These are phyloP conservation scores for Miltochrista miniata DNA, from an alignment of 2,888 invertebrate genomes.

Conservation along the genomic window DNA sequence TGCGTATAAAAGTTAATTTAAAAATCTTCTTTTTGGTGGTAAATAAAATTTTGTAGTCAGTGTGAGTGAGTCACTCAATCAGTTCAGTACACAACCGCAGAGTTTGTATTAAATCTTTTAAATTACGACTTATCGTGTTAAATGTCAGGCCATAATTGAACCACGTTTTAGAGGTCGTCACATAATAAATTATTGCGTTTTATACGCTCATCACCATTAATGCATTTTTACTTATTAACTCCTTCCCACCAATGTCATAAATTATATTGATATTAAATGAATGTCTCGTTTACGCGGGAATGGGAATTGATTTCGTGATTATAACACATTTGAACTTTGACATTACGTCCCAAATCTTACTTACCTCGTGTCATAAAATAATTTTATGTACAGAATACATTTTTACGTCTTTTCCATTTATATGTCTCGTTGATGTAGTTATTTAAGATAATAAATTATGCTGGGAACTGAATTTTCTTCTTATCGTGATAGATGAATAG, in stretches of 20 bases:
- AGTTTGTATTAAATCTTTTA: slow-evolving; percentile 30
- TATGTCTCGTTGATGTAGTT: not conserved
- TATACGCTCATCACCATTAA: slow-evolving; percentile 14
- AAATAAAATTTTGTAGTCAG: not conserved
- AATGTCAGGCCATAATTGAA: slow-evolving; percentile 39
- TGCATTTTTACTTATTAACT: slow-evolving; percentile 18
- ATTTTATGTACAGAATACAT: too few species aligned
- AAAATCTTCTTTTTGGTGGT: too few species aligned
- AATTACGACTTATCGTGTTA: slow-evolving; percentile 39
- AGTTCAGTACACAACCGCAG: not conserved
- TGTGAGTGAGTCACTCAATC: not conserved
- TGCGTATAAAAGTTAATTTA: too few species aligned
- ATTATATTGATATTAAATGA: slow-evolving; percentile 5
- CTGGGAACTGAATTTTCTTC: too few species aligned
- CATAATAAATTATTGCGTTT: slow-evolving; percentile 26
- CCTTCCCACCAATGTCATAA: slow-evolving; percentile 11
- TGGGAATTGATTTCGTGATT: not conserved
- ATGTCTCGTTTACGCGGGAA: not conserved
- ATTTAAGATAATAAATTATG: too few species aligned
- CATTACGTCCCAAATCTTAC: not conserved
- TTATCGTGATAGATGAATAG: too few species aligned
- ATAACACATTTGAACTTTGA: not conserved
- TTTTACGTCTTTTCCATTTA: slow-evolving; percentile 1
- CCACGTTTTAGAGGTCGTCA: slow-evolving; percentile 18
- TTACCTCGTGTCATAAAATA: too few species aligned